Base-by-base conservation (phyloP, 2,888 invertebrate genomes). In the Dolichopus griseipennis region DNA sequence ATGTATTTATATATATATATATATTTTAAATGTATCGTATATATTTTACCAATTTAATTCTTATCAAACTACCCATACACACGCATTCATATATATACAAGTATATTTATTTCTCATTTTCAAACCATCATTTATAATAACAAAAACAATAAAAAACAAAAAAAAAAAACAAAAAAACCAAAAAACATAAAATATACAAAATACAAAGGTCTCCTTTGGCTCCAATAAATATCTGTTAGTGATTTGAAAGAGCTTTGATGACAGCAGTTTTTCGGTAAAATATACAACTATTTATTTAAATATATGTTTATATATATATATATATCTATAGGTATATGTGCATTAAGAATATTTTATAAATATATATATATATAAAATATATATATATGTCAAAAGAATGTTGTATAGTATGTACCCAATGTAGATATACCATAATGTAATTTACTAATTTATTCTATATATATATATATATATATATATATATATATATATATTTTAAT, bases 171-270 rank as follows among this genome's bases (percentile, higher is more conserved):
- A 27, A 27, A 27, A n/a, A 27, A 27, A 27, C 27, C 3, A 27
- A 27, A 27, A n/a, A 27, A 27, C 27, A 27, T 5, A 27, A 27
- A 2, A n/a, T n/a, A n/a, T 5, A 27, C 27, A 27, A 27, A 27
- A 52, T 18, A 52, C 52, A 52, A 52, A 52, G 52, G n/a, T 52
- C 18, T 52, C 52, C 52, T 52, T 52, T 52, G 52, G 52, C 15
- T 52, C 52, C 78, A 79, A 78, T 78, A 78, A 78, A 77, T 77
- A 78, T 78, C 78, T 78, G 78, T 77, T 79, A 73, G 73, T 78
- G 78, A 78, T 78, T 77, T 78, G 79, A 78, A 78, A 79, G 79
- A 75, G 78, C 64, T 64, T 64, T 64, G 64, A 64, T 64, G 64
- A 64, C 64, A 64, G 33, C 64, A 52, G 52, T 52, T 52, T n/a